Evolutionary conservation across 2,797 vertebrate species (phyloP).

Genomic region (Xerus rutilus): DNA sequence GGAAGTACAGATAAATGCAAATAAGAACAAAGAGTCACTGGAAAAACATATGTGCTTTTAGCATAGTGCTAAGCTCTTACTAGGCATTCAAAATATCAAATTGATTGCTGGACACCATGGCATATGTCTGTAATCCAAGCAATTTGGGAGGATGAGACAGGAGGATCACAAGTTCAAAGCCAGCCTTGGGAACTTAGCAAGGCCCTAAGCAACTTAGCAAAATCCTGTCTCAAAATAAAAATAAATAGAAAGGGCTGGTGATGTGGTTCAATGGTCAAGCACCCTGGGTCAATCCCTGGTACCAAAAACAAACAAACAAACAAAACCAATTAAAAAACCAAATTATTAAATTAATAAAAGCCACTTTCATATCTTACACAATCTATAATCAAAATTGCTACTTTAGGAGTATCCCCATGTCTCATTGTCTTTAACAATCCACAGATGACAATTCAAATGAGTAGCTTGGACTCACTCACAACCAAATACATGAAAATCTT

Average conservation of each 20-base stretch:
- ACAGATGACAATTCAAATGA: not conserved
- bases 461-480: not conserved
- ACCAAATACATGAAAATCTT: not conserved
- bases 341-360: not conserved
- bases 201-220: too few relatives aligned
- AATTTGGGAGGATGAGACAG: too few relatives aligned
- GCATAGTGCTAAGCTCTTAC: not conserved
- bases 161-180: too few relatives aligned
- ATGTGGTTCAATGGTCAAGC: too few relatives aligned
- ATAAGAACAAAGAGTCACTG: not conserved
- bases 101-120: not conserved
- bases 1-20: not conserved
- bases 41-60: not conserved
- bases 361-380: not conserved
- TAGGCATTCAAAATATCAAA: not conserved
- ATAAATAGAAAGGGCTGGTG: too few relatives aligned
- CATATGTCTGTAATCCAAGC: too few relatives aligned
- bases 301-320: too few relatives aligned
- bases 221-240: too few relatives aligned
- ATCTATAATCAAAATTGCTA: not conserved
- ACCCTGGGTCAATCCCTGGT: too few relatives aligned
- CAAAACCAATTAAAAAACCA: too few relatives aligned
- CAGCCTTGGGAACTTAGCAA: too few relatives aligned
- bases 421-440: not conserved
- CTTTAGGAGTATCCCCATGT: not conserved